Evolutionary conservation across 1,140 invertebrate genomes (phyloP).

Genomic region (Lasioglossum baleicum): DNA sequence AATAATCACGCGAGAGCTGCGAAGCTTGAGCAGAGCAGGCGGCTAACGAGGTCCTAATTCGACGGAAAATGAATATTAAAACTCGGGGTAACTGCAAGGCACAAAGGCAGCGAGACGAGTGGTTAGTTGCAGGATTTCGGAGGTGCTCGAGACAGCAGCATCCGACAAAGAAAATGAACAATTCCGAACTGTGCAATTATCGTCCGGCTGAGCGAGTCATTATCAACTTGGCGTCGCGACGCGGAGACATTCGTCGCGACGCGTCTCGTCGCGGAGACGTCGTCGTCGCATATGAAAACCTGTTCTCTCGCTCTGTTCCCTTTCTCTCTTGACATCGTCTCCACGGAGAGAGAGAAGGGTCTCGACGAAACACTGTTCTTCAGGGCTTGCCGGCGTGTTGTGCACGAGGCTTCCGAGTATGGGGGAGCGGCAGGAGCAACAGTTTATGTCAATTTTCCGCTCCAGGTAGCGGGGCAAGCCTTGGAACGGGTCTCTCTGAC

Average conservation of each 20-base stretch:
- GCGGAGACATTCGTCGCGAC: neutral
- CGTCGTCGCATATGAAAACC: neutral
- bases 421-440: slow-evolving; percentile 23
- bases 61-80: no score
- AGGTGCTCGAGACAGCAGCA: no score
- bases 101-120: no score
- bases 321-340: no score
- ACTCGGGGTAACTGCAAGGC: no score
- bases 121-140: no score
- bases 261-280: neutral
- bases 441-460: slow-evolving; percentile 54
- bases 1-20: no score
- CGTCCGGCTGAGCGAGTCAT: neutral
- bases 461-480: neutral
- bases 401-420: slow-evolving; percentile 21
- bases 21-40: no score
- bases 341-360: neutral
- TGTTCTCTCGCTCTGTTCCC: neutral
- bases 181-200: neutral
- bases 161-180: slow-evolving; percentile 1
- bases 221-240: neutral
- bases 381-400: neutral
- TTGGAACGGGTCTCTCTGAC: neutral
- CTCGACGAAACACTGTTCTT: neutral
- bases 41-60: no score